phyloP scores from a whole-genome alignment of 2,888 invertebrate genomes.

The Cataglyphis cursor region DNA sequence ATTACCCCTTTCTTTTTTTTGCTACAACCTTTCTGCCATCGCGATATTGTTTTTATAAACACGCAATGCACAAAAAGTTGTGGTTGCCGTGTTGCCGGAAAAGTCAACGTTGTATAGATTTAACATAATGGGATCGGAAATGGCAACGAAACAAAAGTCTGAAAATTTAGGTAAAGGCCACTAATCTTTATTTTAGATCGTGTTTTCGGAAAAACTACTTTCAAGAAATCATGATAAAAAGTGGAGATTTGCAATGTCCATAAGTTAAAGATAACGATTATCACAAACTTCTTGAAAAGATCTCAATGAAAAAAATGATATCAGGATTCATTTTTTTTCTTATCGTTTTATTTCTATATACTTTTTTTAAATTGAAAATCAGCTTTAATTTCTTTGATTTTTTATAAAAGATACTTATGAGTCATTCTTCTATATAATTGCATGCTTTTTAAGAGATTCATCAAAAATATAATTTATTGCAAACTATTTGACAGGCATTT shows the following conservation, averaged over 20 bases:
- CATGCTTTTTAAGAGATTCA: background rate
- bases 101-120: constrained; percentile 51
- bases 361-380: background rate
- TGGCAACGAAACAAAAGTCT: constrained; percentile 43
- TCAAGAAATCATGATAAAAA: constrained; percentile 26
- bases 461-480: background rate
- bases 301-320: background rate
- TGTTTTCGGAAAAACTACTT: constrained; percentile 47
- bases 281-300: background rate
- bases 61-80: constrained; percentile 76
- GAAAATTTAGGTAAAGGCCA: constrained; percentile 73
- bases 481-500: background rate
- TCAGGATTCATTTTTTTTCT: background rate
- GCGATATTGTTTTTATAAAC: constrained; percentile 25
- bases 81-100: constrained; percentile 81
- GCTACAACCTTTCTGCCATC: background rate
- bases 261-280: background rate
- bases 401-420: background rate
- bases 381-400: background rate
- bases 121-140: constrained; percentile 41
- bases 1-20: constrained; percentile 29
- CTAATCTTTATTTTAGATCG: constrained; percentile 2
- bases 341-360: background rate
- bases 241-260: background rate
- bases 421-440: background rate